Conservation (phyloP, 2,888 invertebrate species). For the Gonocerus acuteangulatus region DNA sequence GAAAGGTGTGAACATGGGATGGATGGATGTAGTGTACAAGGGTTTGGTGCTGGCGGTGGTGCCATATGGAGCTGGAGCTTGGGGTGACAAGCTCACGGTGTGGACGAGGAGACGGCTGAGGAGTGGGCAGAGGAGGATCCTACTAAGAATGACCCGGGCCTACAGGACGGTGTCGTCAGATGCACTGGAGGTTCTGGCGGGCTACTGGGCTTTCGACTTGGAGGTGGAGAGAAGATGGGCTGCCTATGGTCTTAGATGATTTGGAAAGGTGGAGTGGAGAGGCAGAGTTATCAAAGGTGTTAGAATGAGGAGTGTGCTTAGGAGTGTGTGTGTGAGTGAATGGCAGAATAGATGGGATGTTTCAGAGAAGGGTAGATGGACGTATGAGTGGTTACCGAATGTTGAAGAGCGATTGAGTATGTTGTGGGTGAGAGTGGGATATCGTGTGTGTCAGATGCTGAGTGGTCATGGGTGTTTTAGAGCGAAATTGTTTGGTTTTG, state of each 20-base stretch:
- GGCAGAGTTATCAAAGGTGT: neutral
- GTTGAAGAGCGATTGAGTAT: too few species aligned
- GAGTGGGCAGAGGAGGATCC: too few species aligned
- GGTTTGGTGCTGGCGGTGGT: neutral
- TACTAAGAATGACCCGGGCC: too few species aligned
- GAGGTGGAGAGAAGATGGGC: neutral
- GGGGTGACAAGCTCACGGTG: too few species aligned
- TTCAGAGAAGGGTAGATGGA: neutral
- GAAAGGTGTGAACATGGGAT: too few species aligned
- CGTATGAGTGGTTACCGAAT: neutral
- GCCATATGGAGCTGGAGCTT: neutral
- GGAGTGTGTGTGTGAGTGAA: too few species aligned
- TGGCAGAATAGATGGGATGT: neutral
- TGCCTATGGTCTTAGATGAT: neutral
- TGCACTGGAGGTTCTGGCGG: neutral
- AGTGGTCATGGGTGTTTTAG: neutral
- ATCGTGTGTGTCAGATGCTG: neutral
- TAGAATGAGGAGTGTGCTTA: neutral
- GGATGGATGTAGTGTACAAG: too few species aligned
- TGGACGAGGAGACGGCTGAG: too few species aligned
- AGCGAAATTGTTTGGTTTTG: too few species aligned
- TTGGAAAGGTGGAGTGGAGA: neutral
- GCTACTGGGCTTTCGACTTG: neutral
- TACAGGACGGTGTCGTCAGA: constrained; percentile 7
- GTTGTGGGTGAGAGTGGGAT: too few species aligned